phyloP scores from a whole-genome alignment of 1,140 invertebrate genomes.

The Lerema accius region DNA sequence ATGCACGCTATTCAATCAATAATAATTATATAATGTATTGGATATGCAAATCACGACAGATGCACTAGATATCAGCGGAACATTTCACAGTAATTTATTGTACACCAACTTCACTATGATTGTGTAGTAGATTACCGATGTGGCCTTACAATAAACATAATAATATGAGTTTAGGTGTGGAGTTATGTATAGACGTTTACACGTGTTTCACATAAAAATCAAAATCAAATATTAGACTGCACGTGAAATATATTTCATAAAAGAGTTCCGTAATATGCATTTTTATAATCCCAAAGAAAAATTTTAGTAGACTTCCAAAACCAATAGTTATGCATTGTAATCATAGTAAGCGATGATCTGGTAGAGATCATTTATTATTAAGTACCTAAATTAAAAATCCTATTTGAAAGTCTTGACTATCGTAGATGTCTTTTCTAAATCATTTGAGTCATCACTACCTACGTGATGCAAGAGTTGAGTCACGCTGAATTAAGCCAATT shows the following conservation, averaged over 20 bases:
- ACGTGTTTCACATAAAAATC: neutral
- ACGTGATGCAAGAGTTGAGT: neutral
- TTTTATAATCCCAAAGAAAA: too few relatives aligned
- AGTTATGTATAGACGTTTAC: neutral
- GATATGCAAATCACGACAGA: constrained; percentile 9
- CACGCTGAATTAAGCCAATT: constrained; percentile 1
- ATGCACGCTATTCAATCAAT: constrained; percentile 21
- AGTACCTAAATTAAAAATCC: neutral
- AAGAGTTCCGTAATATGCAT: constrained; percentile 20
- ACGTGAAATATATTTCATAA: constrained; percentile 5
- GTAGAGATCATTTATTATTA: too few relatives aligned
- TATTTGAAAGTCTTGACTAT: neutral
- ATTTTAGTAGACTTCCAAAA: too few relatives aligned
- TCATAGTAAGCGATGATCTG: too few relatives aligned
- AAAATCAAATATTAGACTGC: constrained; percentile 5
- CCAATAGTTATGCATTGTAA: too few relatives aligned
- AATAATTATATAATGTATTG: constrained; percentile 4
- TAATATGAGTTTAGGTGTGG: neutral
- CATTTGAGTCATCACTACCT: neutral
- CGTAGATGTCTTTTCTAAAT: too few relatives aligned
- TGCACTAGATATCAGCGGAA: constrained; percentile 19
- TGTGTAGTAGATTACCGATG: constrained; percentile 10
- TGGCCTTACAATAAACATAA: constrained; percentile 6
- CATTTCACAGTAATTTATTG: constrained; percentile 22
- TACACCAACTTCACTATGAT: constrained; percentile 12